These are phyloP conservation scores for Synanthedon formicaeformis DNA, from an alignment of 2,888 invertebrate genomes.

Conservation along the genomic window DNA sequence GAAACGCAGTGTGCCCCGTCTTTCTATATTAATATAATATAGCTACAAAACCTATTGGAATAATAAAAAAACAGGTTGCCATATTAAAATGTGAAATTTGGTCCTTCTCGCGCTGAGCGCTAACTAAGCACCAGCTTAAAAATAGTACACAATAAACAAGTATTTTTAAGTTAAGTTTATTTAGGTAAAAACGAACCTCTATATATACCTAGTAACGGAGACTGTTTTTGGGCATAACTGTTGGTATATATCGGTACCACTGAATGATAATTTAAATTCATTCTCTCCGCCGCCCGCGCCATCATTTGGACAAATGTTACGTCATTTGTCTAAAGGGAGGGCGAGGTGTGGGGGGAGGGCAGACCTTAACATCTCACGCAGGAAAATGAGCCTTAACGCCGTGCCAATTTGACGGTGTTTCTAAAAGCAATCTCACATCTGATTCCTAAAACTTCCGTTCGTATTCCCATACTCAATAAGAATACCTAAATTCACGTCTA, in stretches of 20 bases:
- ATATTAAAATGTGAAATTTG: no score
- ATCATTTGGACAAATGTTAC: conserved; percentile 72
- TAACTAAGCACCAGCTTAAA: no score
- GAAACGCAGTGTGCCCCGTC: no score
- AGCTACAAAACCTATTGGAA: no score
- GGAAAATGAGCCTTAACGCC: conserved; percentile 29
- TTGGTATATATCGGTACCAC: conserved; percentile 62
- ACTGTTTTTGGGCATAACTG: conserved; percentile 53
- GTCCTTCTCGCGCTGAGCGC: no score
- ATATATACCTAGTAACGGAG: conserved; percentile 6
- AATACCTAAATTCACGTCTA: not conserved
- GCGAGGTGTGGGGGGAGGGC: conserved; percentile 38
- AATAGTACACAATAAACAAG: no score
- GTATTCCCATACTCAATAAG: conserved; percentile 11
- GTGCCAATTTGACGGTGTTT: conserved; percentile 5
- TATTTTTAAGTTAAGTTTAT: no score
- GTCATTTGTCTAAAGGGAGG: conserved; percentile 66
- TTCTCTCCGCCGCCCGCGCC: conserved; percentile 72
- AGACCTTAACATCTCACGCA: conserved; percentile 11
- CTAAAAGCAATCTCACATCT: conserved; percentile 18
- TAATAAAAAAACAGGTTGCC: no score
- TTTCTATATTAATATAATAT: no score
- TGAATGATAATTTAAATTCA: conserved; percentile 73
- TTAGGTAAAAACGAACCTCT: no score
- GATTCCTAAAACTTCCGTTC: conserved; percentile 57